Conservation (phyloP, 1,140 invertebrate species). For the Cydia strobilella region DNA sequence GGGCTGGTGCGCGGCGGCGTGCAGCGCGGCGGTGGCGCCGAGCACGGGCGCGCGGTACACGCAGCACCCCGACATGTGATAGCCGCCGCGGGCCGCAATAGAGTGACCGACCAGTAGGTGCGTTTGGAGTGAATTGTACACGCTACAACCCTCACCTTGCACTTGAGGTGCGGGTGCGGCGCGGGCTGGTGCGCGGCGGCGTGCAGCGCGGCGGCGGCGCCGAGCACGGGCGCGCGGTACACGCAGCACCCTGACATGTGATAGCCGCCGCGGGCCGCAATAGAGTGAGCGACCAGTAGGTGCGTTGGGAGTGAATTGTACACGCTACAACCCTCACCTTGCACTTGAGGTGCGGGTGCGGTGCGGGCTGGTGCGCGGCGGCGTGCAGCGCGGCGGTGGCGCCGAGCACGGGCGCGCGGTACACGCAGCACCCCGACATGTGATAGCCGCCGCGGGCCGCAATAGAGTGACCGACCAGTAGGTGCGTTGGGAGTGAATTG, state of each 20-base stretch:
- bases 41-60: constrained; percentile 63
- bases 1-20: constrained; percentile 69
- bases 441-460: constrained; percentile 43
- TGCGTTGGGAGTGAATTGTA: too few relatives aligned
- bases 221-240: constrained; percentile 59
- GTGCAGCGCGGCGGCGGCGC: constrained; percentile 56
- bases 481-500: neutral
- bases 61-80: constrained; percentile 50
- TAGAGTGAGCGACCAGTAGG: constrained; percentile 65
- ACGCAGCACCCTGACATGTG: constrained; percentile 52
- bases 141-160: constrained; percentile 27
- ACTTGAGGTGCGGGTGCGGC: constrained; percentile 42
- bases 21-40: constrained; percentile 51
- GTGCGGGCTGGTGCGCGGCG: constrained; percentile 66
- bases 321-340: constrained; percentile 33
- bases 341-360: constrained; percentile 40
- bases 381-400: constrained; percentile 60
- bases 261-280: constrained; percentile 38
- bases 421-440: constrained; percentile 52
- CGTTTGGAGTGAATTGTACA: constrained; percentile 15
- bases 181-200: constrained; percentile 69
- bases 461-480: constrained; percentile 65
- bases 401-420: constrained; percentile 56
- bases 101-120: constrained; percentile 68
- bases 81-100: constrained; percentile 35